Evolutionary conservation across 2,797 vertebrate genomes (phyloP).

Genomic region (Psittacula echo): DNA sequence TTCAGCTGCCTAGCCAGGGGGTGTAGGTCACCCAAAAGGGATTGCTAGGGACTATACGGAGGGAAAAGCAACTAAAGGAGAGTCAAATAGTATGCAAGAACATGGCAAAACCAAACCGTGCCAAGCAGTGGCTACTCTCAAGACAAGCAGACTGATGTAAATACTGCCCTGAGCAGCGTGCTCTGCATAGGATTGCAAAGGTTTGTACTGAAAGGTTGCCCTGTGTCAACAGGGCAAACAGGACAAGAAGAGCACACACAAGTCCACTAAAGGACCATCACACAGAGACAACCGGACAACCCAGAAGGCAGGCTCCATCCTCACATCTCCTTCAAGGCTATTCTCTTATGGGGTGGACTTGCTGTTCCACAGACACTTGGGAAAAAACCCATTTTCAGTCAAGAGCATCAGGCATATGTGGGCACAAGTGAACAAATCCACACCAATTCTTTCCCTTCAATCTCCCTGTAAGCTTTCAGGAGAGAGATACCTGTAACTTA

Average conservation of each 20-base stretch:
- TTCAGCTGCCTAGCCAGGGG: neutral
- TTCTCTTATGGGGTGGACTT: neutral
- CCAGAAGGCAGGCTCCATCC: neutral
- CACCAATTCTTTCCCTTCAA: accelerated
- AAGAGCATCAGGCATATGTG: accelerated
- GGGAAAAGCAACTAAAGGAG: neutral
- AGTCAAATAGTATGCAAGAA: neutral
- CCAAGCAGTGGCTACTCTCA: neutral
- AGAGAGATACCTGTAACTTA: neutral
- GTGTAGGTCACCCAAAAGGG: neutral
- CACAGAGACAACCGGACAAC: accelerated
- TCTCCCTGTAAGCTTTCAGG: neutral
- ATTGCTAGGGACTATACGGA: neutral
- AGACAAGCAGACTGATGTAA: neutral
- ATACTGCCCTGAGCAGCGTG: neutral
- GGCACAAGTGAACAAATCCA: neutral
- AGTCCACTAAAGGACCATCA: neutral
- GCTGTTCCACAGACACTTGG: neutral
- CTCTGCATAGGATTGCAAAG: neutral
- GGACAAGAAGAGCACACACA: neutral
- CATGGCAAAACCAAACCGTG: neutral
- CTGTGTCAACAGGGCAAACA: accelerated
- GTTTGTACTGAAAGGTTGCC: neutral
- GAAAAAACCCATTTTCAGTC: neutral
- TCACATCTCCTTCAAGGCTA: neutral